Evolutionary conservation across 2,113 vertebrate genomes (phyloP), one percentile per base, ranked within the genome.

Genomic region (Pleuronectes platessa): DNA sequence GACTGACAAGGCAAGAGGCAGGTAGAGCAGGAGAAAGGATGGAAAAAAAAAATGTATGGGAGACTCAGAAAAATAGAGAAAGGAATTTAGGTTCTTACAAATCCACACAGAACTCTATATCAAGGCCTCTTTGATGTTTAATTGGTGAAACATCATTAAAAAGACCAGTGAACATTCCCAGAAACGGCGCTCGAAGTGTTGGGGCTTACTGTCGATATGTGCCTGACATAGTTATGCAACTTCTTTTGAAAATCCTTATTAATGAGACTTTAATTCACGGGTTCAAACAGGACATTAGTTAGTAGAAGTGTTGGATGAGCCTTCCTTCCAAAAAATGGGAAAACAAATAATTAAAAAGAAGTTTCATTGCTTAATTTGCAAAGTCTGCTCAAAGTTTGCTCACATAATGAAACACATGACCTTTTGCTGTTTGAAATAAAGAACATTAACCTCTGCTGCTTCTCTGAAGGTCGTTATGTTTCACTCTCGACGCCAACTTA

Each of bases 111-210:
- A 79, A 58, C 13, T 55, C 54, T 70, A 58, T 68, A 69, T 70
- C 24, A 74, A 61, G 74, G 31, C 27, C 18, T 62, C 61, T 74
- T 83, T 79, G 61, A 87, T 79, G 61, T 81, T 56, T 66, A 78
- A 66, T 54, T 61, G 40, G 42, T 67, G 27, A 75, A 81, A 78
- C 4, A 8, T 61, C 20, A 42, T 61, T 61, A 65, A 76, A 76
- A 77, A 61, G 59, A 77, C 56, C 23, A 71, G 8, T 21, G 51
- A 76, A 55, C 55, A 45, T 59, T 45, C 37, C 20, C 53, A 60
- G 35, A 76, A 64, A 47, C 56, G 49, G 62, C 54, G 51, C 20
- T 27, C 17, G 8, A 31, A 69, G 51, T 54, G 31, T 35, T 35
- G 27, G 49, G 47, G 24, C 56, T 58, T 27, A 58, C 56, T 58